Evolutionary conservation across 2,113 vertebrate species (phyloP), one percentile per base, ranked within the genome.

Genomic region (Mastomys coucha): DNA sequence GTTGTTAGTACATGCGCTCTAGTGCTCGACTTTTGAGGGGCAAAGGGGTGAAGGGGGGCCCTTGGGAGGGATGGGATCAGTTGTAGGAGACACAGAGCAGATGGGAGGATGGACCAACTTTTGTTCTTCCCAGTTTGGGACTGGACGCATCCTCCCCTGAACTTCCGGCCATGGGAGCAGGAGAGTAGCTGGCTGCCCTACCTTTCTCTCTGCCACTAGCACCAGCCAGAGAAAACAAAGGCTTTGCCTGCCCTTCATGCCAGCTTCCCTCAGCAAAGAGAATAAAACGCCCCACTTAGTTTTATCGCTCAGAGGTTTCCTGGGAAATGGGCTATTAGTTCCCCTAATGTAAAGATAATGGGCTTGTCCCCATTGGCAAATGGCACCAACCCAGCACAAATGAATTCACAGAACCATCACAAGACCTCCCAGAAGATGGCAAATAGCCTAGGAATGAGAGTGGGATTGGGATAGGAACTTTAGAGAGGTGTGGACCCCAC

Each of bases 281-380:
- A 97, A 98, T 96, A 91, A 97, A 97, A 97, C 0, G 7, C 67
- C 36, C 96, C 97, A 96, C 97, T 96, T 98, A 70, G 26, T 97
- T 94, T 96, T 96, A 97, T 95, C 51, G 0, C 91, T 78, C 80
- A 81, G 65, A 78, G 96, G 93, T 96, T 97, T 98, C 96, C 95
- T 70, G 91, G 92, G 95, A 97, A 96, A 97, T 94, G 94, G 93
- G 56, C 96, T 90, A 91, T 97, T 96, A 96, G 95, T 89, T 95
- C 81, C 76, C 88, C 94, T 97, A 95, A 97, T 95, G 70, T 81
- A 88, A 94, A 97, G 92, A 96, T 96, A 95, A 96, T 86, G 95
- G 92, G 88, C 42, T 91, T 84, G 42, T 94, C 80, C 91, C 86
- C 89, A n/a, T 84, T 42, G 81, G 80, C 91, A 53, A 51, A 70